Percentiles rank a stretch among this genome's conserved stretches.
Evolutionary conservation across 2,113 vertebrate species (phyloP).

Genomic region (Colius striatus): DNA sequence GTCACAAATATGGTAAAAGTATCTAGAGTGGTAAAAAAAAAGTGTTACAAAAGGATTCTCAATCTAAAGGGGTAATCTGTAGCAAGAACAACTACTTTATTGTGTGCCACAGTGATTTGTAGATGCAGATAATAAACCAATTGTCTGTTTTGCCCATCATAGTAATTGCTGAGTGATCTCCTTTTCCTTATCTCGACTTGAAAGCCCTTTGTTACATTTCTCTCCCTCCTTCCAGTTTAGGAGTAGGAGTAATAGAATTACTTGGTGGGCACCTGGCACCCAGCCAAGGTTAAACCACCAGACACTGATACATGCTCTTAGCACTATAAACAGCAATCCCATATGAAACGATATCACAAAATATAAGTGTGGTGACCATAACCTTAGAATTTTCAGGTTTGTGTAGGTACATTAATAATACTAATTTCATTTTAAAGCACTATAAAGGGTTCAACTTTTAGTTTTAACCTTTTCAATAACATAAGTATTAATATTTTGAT

Average conservation of each 20-base stretch:
- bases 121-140: background rate
- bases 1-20: background rate
- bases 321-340: background rate
- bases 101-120: background rate
- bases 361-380: background rate
- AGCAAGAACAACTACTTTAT: background rate
- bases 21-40: background rate
- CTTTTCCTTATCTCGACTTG: no score
- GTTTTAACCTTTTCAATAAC: background rate
- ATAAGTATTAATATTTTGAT: background rate
- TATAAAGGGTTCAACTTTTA: background rate
- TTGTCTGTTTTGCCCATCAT: no score
- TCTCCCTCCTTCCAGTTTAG: no score
- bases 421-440: background rate
- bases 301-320: background rate
- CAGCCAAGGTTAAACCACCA: no score
- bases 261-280: no score
- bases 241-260: no score
- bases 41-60: background rate
- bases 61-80: background rate
- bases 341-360: background rate
- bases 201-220: no score
- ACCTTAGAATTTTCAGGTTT: background rate
- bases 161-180: no score
- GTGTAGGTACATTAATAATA: background rate